A percentile compares a stretch with the other conserved stretches of the same genome.
Conservation (phyloP, 2,797 vertebrate species). For the Myripristis murdjan region DNA sequence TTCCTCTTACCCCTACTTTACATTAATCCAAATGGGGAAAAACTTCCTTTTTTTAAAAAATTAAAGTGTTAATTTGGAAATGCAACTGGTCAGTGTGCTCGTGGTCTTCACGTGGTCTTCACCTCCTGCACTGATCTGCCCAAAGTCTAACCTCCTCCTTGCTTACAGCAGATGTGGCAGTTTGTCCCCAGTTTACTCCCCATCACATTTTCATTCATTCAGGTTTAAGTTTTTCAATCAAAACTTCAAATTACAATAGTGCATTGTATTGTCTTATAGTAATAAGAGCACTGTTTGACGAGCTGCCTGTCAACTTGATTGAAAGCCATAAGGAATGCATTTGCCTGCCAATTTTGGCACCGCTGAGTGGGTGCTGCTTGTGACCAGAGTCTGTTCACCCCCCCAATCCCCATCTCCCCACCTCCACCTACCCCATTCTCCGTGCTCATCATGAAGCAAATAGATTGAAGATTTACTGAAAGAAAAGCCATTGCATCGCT, state of each 20-base stretch:
- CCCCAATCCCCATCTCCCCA: no score
- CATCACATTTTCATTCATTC: conserved; percentile 22
- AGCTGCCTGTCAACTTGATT: conserved; percentile 56
- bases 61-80: no score
- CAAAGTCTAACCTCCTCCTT: background rate
- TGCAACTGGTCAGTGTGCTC: no score
- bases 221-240: conserved; percentile 48
- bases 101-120: background rate
- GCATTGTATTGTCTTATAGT: conserved; percentile 16
- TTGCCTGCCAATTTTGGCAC: conserved; percentile 18
- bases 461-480: conserved; percentile 36
- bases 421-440: background rate
- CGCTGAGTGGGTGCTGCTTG: conserved; percentile 21
- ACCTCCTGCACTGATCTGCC: background rate
- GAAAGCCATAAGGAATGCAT: conserved; percentile 40
- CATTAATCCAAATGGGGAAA: no score
- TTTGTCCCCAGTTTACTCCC: background rate
- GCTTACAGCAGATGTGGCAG: background rate
- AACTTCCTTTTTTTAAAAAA: no score
- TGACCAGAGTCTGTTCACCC: conserved; percentile 12
- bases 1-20: no score
- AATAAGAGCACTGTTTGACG: conserved; percentile 36
- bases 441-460: conserved; percentile 42
- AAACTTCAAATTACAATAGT: conserved; percentile 5
- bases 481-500: conserved; percentile 21